phyloP scores from a whole-genome alignment of 2,888 invertebrate species.

The Magallana nippona region DNA sequence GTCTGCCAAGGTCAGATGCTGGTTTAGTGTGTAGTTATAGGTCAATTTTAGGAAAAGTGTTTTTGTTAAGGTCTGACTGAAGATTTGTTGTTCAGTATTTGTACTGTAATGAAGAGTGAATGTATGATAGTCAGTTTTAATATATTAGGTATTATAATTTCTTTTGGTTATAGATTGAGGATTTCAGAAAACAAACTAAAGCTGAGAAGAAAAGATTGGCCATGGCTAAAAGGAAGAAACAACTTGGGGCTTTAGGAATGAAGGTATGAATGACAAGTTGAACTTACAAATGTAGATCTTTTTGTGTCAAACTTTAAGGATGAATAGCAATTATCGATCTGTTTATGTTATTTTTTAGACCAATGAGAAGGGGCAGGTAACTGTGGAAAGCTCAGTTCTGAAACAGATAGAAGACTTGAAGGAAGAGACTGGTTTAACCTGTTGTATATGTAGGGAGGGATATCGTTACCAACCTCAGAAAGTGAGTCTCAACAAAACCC shows the following conservation, averaged over 20 bases:
- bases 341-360: conserved; percentile 83
- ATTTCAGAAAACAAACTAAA: conserved; percentile 94
- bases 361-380: conserved; percentile 97
- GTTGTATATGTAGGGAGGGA: conserved; percentile 98
- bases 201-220: conserved; percentile 98
- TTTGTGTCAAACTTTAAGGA: too few relatives aligned
- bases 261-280: conserved; percentile 70
- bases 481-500: conserved; percentile 59
- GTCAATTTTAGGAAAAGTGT: too few relatives aligned
- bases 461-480: conserved; percentile 88
- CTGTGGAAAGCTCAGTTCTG: conserved; percentile 88
- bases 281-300: too few relatives aligned
- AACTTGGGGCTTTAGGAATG: conserved; percentile 93
- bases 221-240: conserved; percentile 98
- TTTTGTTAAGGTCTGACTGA: neutral
- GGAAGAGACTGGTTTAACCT: conserved; percentile 96
- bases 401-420: conserved; percentile 97
- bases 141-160: neutral
- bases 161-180: conserved; percentile 86
- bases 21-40: too few relatives aligned
- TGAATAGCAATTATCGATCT: too few relatives aligned
- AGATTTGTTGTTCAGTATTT: too few relatives aligned
- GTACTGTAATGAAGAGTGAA: neutral
- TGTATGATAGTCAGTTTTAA: neutral
- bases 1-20: conserved; percentile 71